Conservation (phyloP, 1,140 invertebrate species). For the Berghia stephanieae region DNA sequence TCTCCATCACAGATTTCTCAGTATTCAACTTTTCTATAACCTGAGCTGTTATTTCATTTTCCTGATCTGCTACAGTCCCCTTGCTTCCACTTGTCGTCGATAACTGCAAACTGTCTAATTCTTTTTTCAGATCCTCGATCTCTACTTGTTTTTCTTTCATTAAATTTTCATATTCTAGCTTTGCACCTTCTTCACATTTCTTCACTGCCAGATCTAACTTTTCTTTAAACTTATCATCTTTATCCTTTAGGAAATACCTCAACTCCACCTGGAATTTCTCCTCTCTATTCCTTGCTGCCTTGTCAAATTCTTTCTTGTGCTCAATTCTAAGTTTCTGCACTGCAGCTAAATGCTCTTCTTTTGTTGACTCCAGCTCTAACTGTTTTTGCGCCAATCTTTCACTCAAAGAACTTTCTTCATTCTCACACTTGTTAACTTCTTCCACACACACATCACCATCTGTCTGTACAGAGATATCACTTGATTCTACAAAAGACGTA, state of each 20-base stretch:
- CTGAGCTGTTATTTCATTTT: neutral
- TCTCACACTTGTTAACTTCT: too few relatives aligned
- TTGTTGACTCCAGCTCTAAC: too few relatives aligned
- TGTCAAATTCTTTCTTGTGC: slow-evolving; percentile 21
- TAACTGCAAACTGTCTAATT: too few relatives aligned
- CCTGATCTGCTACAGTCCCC: neutral
- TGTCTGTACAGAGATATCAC: too few relatives aligned
- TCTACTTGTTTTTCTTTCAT: slow-evolving; percentile 13
- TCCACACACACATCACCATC: too few relatives aligned
- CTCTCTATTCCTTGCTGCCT: neutral
- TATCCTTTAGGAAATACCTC: slow-evolving; percentile 18
- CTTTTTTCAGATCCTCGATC: too few relatives aligned
- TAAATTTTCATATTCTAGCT: neutral
- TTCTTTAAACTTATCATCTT: neutral
- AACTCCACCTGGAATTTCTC: slow-evolving; percentile 22
- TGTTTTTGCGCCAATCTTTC: too few relatives aligned
- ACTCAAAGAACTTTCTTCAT: too few relatives aligned
- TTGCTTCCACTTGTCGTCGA: too few relatives aligned
- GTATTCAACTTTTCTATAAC: neutral
- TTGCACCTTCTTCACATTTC: slow-evolving; percentile 1
- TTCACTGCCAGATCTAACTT: neutral
- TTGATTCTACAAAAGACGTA: too few relatives aligned
- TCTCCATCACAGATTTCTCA: neutral
- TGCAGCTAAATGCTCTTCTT: too few relatives aligned
- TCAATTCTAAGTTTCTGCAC: neutral